A percentile compares a stretch with the other conserved stretches of the same genome.
These are phyloP conservation scores for Stenolophus ochropezus DNA, from an alignment of 2,888 invertebrate genomes.

Conservation along the genomic window DNA sequence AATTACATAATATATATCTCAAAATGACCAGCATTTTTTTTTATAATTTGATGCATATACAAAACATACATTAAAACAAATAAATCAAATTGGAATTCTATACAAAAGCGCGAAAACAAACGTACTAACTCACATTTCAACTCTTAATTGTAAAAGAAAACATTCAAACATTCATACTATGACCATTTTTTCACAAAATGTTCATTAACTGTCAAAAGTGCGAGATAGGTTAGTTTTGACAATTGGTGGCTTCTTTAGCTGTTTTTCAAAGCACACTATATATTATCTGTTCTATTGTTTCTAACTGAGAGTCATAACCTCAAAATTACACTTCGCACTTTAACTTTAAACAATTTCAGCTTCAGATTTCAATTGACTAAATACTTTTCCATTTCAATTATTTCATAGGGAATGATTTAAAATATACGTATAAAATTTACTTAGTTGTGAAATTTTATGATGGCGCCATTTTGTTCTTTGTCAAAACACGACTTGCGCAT, in stretches of 20 bases:
- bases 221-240: conserved; percentile 42
- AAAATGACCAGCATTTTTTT: conserved; percentile 56
- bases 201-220: conserved; percentile 51
- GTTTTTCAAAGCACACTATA: conserved; percentile 39
- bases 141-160: conserved; percentile 50
- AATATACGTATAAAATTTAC: too few species aligned
- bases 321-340: neutral
- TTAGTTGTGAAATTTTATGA: too few species aligned
- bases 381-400: too few species aligned
- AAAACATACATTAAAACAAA: conserved; percentile 51
- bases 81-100: neutral
- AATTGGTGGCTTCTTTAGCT: conserved; percentile 29
- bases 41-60: conserved; percentile 51
- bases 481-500: too few species aligned
- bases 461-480: too few species aligned
- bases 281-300: conserved; percentile 26
- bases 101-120: conserved; percentile 11
- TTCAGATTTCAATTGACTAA: too few species aligned
- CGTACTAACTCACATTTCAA: conserved; percentile 20
- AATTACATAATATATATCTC: conserved; percentile 46
- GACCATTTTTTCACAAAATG: conserved; percentile 17
- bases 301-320: neutral
- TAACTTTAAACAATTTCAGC: too few species aligned
- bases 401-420: too few species aligned
- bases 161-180: conserved; percentile 50